Base-by-base conservation (phyloP, 2,797 vertebrate genomes). In the Myotis daubentonii region DNA sequence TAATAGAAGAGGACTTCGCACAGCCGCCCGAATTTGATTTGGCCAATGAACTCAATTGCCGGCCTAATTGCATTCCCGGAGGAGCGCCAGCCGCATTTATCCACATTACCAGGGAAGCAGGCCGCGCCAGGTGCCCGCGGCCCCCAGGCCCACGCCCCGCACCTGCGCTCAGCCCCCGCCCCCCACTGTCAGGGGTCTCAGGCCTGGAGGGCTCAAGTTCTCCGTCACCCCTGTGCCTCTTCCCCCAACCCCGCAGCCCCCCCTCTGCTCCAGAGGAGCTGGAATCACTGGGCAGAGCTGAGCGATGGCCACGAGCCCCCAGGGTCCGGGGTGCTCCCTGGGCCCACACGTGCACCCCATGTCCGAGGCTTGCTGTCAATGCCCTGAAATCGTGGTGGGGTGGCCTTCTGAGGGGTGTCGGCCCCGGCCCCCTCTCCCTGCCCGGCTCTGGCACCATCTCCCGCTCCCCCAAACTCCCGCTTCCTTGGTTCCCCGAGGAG, bases 21-120 rank as follows among this genome's bases (percentile, higher is more conserved):
- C 97, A 97, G 98, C 89, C 97, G 96, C 95, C 97, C 97, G 97
- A 97, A 98, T 98, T 96, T 90, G 97, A 98, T 98, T 98, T 98
- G 97, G 94, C 97, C 98, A 95, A 97, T 98, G 97, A 98, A 98
- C 97, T 98, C 98, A 94, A 98, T 98, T 98, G 98, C 97, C 86
- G 44, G 97, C 96, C 94, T 94, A 96, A 97, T 94, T 94, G 93
- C 75, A 81, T 97, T 97, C 97, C 97, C 97, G 97, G 96, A 98
- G 97, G 96, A 93, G 85, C 85, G 22, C 84, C 96, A 49, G 84
- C 96, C 95, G 83, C 97, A 94, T 97, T 95, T 92, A 81, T 97
- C 97, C 96, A n/a, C 75, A 44, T 97, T 93, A 94, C 93, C 94
- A 83, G 96, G 96, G 95, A 80, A 88, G 92, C 95, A 16, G 84